phyloP scores from a whole-genome alignment of 2,888 invertebrate genomes.

The Melipona bicolor region DNA sequence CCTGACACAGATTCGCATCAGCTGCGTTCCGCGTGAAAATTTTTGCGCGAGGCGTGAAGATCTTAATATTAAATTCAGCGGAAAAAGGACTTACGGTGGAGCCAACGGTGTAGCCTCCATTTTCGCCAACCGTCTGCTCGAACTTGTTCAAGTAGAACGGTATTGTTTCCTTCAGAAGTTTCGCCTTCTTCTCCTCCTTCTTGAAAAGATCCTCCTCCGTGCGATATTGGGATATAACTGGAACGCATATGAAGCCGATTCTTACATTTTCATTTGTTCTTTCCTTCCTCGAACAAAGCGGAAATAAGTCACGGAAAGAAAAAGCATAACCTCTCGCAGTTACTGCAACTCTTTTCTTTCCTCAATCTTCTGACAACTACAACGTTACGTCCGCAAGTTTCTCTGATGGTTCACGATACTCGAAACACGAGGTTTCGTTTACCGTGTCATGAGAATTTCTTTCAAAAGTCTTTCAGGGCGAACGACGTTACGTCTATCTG shows the following conservation, averaged over 20 bases:
- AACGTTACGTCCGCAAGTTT: neutral
- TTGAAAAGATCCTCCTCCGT: constrained; percentile 85
- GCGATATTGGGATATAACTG: constrained; percentile 84
- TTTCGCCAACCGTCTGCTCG: constrained; percentile 85
- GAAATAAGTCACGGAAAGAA: neutral
- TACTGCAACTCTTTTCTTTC: neutral
- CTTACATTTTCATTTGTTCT: neutral
- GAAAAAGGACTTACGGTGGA: constrained; percentile 82
- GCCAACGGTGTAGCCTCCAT: constrained; percentile 86
- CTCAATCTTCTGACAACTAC: too few species aligned
- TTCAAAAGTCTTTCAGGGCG: neutral
- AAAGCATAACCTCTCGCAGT: too few species aligned
- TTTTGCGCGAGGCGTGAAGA: neutral
- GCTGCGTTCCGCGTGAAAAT: neutral
- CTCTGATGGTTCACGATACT: neutral
- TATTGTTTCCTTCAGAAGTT: constrained; percentile 85
- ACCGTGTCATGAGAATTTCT: neutral
- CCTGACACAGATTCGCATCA: neutral
- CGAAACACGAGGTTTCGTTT: neutral
- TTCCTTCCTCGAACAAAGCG: neutral
- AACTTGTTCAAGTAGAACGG: constrained; percentile 86
- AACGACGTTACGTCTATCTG: neutral
- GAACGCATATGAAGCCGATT: constrained; percentile 19
- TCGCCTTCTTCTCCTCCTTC: constrained; percentile 85
- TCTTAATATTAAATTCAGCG: constrained; percentile 21